Evolutionary conservation across 2,888 invertebrate genomes (phyloP).

Genomic region (Apodemia hepburni): DNA sequence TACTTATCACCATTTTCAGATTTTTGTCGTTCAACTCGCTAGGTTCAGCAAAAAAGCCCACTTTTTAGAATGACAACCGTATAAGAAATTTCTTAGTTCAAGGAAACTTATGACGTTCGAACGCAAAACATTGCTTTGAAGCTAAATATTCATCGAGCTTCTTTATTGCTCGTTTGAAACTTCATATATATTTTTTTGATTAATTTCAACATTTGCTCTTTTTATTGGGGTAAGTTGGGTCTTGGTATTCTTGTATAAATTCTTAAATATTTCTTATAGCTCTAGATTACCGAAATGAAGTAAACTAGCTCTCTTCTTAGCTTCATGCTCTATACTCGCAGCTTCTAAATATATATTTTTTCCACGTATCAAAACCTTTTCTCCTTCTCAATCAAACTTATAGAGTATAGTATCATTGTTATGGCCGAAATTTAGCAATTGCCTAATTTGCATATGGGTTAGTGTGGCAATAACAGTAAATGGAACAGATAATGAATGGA

Average conservation of each 20-base stretch:
- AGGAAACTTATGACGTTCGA: slow-evolving; percentile 25
- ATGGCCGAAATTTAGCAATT: too few species aligned
- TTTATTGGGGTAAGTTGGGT: too few species aligned
- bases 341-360: slow-evolving; percentile 23
- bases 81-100: slow-evolving; percentile 26
- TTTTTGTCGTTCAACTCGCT: slow-evolving; percentile 27
- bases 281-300: slow-evolving; percentile 20
- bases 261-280: slow-evolving; percentile 26
- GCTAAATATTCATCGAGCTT: slow-evolving; percentile 28
- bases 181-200: slow-evolving; percentile 9
- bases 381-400: too few species aligned
- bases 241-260: too few species aligned
- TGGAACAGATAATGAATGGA: background rate
- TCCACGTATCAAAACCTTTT: background rate
- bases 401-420: too few species aligned
- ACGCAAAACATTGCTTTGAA: slow-evolving; percentile 26
- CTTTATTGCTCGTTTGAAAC: slow-evolving; percentile 23
- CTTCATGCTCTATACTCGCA: slow-evolving; percentile 15
- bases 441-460: too few species aligned
- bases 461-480: too few species aligned
- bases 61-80: slow-evolving; percentile 24
- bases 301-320: slow-evolving; percentile 26
- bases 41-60: slow-evolving; percentile 26
- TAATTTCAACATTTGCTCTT: slow-evolving; percentile 16
- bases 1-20: slow-evolving; percentile 24